Evolutionary conservation across 2,113 vertebrate genomes (phyloP), one percentile per base, ranked within the genome.

Genomic region (Picathartes gymnocephalus): DNA sequence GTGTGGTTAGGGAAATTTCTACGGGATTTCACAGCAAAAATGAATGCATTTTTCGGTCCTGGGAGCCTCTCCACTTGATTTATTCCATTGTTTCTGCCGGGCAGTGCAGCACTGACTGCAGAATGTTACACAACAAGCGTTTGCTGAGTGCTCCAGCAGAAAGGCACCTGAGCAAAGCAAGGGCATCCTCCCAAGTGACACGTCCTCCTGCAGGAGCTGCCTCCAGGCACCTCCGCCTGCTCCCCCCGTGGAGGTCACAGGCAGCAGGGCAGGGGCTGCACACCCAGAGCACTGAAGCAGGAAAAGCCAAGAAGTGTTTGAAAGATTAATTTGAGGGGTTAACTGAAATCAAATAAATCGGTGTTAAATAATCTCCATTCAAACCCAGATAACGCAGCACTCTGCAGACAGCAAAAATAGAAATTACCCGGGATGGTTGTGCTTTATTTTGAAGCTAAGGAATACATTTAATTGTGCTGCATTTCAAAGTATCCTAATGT

Each of bases 41-140:
- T 8, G 2, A 61, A 60, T 0, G 2, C 1, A 2, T 28, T 53
- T 85, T 91, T 79, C 0, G 0, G 40, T 33, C 56, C 78, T 31
- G 70, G 89, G 80, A 91, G 80, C 48, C 16, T 81, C 73, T 76
- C 58, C 65, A 47, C 28, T 87, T 20, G 76, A 73, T 92, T 86
- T 86, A 40, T 65, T 81, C 65, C 78, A 35, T 10, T 89, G 40
- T 74, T 92, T 42, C 77, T 91, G 86, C 80, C 1, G 4, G 42
- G 61, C 69, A 60, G 42, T 1, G 5, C 21, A 54, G 86, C 4
- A 0, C n/a, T 31, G 68, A 3, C 76, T 76, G 84, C 86, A 89
- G 79, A 79, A 45, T 3, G 23, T 95, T 76, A 44, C 72, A 71
- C 86, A 60, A 68, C 60, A 30, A 78, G 50, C 2, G 10, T 79